phyloP scores from a whole-genome alignment of 2,888 invertebrate species.

The Protophormia terraenovae region DNA sequence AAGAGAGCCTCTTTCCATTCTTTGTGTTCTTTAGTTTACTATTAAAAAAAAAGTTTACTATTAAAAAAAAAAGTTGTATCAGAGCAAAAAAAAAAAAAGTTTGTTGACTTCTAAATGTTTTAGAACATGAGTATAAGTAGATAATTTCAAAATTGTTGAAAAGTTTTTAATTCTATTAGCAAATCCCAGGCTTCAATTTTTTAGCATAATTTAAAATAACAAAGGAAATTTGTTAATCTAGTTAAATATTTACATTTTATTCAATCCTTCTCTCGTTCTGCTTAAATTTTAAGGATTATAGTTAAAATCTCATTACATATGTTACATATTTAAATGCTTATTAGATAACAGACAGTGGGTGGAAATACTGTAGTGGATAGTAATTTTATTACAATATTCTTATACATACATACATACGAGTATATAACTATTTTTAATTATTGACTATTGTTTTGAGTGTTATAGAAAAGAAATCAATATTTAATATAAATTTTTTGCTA shows the following conservation, averaged over 20 bases:
- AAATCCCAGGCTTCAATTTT: background rate
- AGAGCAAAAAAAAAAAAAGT: background rate
- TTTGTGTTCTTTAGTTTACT: too few species aligned
- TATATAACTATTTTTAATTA: too few species aligned
- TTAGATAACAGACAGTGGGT: too few species aligned
- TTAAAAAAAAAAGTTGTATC: too few species aligned
- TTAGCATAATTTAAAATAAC: background rate
- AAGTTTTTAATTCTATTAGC: slow-evolving; percentile 10
- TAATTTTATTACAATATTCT: too few species aligned
- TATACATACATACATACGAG: background rate
- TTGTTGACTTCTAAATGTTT: background rate
- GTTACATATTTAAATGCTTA: background rate
- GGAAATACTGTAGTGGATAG: too few species aligned
- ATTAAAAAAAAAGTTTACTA: too few species aligned
- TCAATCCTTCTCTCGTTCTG: background rate
- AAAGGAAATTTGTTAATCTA: background rate
- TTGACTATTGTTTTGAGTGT: too few species aligned
- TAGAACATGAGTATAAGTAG: background rate
- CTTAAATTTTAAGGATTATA: background rate
- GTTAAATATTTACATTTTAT: background rate
- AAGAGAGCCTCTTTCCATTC: too few species aligned
- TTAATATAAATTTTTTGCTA: too few species aligned
- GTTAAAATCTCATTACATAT: background rate
- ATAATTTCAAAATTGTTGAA: background rate
- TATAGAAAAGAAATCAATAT: too few species aligned